Evolutionary conservation across 53 echinoderm and acorn worm species (phyloP).

Genomic region (Zoroaster sp.): DNA sequence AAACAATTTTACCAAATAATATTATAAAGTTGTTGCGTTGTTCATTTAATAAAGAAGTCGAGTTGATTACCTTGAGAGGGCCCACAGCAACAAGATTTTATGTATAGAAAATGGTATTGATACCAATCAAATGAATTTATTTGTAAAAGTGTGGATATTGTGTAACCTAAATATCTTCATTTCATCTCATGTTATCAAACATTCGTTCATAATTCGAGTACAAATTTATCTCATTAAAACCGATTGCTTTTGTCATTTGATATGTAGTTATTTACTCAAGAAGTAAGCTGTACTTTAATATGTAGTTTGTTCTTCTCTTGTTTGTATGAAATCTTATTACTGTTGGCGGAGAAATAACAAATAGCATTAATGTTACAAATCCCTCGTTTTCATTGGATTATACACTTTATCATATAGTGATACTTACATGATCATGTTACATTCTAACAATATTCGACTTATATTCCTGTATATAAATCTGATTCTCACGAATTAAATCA

Average conservation of each 20-base stretch:
- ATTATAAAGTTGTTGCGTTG: background rate
- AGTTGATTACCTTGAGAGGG: background rate
- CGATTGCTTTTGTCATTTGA: background rate
- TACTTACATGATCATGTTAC: background rate
- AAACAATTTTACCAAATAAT: background rate
- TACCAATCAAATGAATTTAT: background rate
- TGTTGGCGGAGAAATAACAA: background rate
- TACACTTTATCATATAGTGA: background rate
- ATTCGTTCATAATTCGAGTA: background rate
- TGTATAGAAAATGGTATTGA: background rate
- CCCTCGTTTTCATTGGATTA: background rate
- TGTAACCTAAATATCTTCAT: too few relatives aligned
- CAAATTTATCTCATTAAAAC: background rate
- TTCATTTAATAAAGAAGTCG: background rate
- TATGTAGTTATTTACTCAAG: too few relatives aligned
- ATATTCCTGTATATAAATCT: background rate
- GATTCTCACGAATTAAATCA: background rate
- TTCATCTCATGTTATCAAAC: background rate
- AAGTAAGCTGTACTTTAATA: too few relatives aligned
- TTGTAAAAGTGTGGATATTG: too few relatives aligned
- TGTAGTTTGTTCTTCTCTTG: too few relatives aligned
- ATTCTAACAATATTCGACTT: background rate
- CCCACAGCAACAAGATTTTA: background rate
- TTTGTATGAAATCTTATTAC: background rate
- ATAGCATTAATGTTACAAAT: background rate